A percentile compares a stretch with the other conserved stretches of the same genome.
Conservation (phyloP, 1,140 invertebrate genomes). For the Drosophila bipectinata region DNA sequence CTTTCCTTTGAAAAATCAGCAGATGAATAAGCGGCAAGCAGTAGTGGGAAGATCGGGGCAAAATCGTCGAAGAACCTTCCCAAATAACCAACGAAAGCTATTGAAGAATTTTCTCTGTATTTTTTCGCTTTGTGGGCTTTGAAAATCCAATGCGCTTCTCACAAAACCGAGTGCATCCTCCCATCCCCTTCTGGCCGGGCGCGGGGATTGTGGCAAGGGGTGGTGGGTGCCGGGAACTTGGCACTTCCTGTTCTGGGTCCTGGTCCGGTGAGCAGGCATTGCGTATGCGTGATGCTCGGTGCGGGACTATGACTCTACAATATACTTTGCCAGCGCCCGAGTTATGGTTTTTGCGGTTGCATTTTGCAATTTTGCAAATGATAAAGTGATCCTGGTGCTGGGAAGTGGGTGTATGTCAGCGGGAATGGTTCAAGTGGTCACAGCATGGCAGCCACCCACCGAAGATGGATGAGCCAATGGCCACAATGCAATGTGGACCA, state of each 20-base stretch:
- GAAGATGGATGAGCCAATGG: conserved; percentile 73
- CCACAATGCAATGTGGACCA: conserved; percentile 40
- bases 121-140: conserved; percentile 4
- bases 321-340: conserved; percentile 73
- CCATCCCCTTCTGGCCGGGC: not conserved
- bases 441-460: conserved; percentile 62
- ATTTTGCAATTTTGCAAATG: conserved; percentile 81
- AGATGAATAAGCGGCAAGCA: no score
- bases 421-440: conserved; percentile 72
- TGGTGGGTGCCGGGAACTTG: conserved; percentile 6
- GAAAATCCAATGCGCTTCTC: conserved; percentile 62
- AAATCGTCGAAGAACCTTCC: not conserved
- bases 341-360: conserved; percentile 79
- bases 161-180: conserved; percentile 42
- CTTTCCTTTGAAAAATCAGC: no score
- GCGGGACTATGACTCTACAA: conserved; percentile 51
- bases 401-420: conserved; percentile 35
- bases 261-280: conserved; percentile 54
- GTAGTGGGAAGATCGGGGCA: no score
- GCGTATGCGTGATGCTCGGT: conserved; percentile 60
- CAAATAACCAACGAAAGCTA: not conserved
- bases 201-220: not conserved
- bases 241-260: conserved; percentile 39
- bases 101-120: not conserved
- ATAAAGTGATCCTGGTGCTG: conserved; percentile 70